Evolutionary conservation across 1,140 invertebrate species (phyloP).

Genomic region (Coenobita brevimanus): DNA sequence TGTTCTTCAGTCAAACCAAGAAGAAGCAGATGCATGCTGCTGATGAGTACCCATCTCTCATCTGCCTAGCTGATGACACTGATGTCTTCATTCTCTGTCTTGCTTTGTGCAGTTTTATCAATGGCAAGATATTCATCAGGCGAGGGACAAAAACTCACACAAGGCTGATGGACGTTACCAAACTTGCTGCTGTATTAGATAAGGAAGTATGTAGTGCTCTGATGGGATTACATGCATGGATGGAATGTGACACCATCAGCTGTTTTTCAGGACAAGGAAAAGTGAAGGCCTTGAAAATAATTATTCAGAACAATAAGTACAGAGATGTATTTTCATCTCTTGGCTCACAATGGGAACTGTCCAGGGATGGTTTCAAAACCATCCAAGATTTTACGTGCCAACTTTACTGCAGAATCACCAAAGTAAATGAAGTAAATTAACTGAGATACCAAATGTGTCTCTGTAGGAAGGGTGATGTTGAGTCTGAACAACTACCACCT

Average conservation of each 20-base stretch:
- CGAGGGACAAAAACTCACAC: neutral
- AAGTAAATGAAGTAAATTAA: neutral
- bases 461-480: neutral
- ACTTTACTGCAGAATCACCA: neutral
- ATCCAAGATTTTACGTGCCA: constrained; percentile 13
- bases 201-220: constrained; percentile 20
- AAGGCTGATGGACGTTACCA: constrained; percentile 27
- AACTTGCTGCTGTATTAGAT: constrained; percentile 17
- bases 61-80: constrained; percentile 4
- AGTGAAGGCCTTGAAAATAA: neutral
- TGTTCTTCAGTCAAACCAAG: neutral
- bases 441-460: neutral
- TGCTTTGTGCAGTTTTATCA: neutral
- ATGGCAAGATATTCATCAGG: neutral
- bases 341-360: neutral
- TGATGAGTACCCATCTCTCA: neutral
- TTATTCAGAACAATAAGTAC: neutral
- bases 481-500: neutral
- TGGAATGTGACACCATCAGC: constrained; percentile 19
- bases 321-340: neutral
- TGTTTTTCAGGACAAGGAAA: constrained; percentile 32
- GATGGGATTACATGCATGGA: constrained; percentile 25
- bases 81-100: neutral
- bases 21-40: constrained; percentile 16
- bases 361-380: neutral